A percentile compares a stretch with the other conserved stretches of the same genome.
Evolutionary conservation across 1,140 invertebrate genomes (phyloP).

Genomic region (Micrasema minimum): DNA sequence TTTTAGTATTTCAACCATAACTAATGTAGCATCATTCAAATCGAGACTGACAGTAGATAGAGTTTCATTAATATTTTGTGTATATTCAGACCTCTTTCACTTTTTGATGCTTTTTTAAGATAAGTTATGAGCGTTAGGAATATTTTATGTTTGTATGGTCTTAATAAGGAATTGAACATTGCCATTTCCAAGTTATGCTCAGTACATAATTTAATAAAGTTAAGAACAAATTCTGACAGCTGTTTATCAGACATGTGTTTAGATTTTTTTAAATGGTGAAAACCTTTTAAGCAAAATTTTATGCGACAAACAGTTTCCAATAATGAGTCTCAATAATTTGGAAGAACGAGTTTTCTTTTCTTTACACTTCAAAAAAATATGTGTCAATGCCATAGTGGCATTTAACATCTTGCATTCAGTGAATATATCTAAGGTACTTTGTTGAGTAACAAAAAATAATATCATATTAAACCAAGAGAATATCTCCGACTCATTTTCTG

Average conservation of each 20-base stretch:
- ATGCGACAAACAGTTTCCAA: constrained; percentile 61
- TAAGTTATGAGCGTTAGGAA: constrained; percentile 60
- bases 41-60: constrained; percentile 58
- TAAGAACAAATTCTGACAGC: constrained; percentile 63
- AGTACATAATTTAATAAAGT: constrained; percentile 58
- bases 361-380: constrained; percentile 41
- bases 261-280: constrained; percentile 59
- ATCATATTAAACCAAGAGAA: constrained; percentile 61
- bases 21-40: constrained; percentile 57
- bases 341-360: constrained; percentile 54
- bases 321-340: constrained; percentile 58
- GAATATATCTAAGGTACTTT: constrained; percentile 57
- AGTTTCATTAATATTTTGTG: constrained; percentile 57
- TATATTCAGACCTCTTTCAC: constrained; percentile 58
- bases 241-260: constrained; percentile 59
- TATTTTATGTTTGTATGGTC: constrained; percentile 63
- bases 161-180: constrained; percentile 58
- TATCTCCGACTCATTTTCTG: constrained; percentile 59
- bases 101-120: constrained; percentile 62
- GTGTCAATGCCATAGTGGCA: constrained; percentile 16
- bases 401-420: constrained; percentile 50
- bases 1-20: constrained; percentile 59
- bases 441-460: constrained; percentile 59
- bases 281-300: constrained; percentile 68
- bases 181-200: constrained; percentile 58